These are phyloP conservation scores for Sebastes alutus DNA, from an alignment of 2,797 vertebrate species.

Conservation along the genomic window DNA sequence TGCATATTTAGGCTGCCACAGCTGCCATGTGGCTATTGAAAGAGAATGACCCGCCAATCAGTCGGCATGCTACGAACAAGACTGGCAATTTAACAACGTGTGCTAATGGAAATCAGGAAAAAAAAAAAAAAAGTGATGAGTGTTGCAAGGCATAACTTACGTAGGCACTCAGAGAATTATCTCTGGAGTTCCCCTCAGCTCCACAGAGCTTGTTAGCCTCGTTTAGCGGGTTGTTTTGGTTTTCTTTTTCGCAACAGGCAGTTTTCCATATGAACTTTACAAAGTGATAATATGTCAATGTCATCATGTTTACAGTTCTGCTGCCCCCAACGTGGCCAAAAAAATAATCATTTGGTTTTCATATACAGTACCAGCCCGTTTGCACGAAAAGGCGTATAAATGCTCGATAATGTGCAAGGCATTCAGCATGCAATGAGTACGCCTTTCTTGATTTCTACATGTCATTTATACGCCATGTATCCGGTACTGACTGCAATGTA, in stretches of 20 bases:
- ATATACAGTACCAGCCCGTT: too few species aligned
- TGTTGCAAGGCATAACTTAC: neutral
- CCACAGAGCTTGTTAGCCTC: neutral
- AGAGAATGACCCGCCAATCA: neutral
- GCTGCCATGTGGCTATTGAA: neutral
- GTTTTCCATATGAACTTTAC: neutral
- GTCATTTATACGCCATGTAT: too few species aligned
- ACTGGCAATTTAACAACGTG: neutral
- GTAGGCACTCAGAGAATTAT: neutral
- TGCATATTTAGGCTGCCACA: neutral
- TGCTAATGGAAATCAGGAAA: neutral
- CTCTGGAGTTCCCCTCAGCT: neutral
- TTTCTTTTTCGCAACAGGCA: neutral
- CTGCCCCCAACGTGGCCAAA: neutral
- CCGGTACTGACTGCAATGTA: too few species aligned
- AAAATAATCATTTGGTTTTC: neutral
- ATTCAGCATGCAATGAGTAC: too few species aligned
- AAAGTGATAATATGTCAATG: neutral
- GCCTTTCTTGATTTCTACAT: too few species aligned
- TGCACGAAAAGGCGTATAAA: too few species aligned
- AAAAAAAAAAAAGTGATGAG: neutral
- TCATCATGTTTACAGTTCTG: neutral
- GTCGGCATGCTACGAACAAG: neutral
- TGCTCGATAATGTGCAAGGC: too few species aligned
- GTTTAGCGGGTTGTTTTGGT: neutral